A percentile compares a stretch with the other conserved stretches of the same genome.
Evolutionary conservation across 1,140 invertebrate genomes (phyloP).

Genomic region (Tetragonula clypearis): DNA sequence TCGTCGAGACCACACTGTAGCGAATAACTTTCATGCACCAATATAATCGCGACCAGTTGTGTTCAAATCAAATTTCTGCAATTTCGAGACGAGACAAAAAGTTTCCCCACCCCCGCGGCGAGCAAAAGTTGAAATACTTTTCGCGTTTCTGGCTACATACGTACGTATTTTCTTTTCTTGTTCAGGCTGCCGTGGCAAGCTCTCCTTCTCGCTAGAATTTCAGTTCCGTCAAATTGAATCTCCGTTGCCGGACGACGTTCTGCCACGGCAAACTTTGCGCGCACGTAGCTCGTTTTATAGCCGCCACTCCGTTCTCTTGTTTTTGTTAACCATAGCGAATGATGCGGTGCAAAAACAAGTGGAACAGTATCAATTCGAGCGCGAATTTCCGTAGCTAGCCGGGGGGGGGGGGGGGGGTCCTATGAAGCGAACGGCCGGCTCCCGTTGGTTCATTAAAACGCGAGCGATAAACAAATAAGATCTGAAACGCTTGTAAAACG

Average conservation of each 20-base stretch:
- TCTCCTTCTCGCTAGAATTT: neutral
- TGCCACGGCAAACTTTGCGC: neutral
- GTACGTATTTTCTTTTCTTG: neutral
- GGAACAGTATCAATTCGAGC: constrained; percentile 1
- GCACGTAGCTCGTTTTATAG: neutral
- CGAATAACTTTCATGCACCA: too few relatives aligned
- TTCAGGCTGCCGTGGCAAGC: too few relatives aligned
- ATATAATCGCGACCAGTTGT: too few relatives aligned
- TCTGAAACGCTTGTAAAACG: neutral
- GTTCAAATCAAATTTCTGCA: too few relatives aligned
- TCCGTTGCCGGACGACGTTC: neutral
- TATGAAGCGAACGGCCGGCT: neutral
- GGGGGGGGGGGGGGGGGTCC: neutral
- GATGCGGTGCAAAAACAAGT: neutral
- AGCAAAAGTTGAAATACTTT: too few relatives aligned
- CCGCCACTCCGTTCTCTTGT: neutral
- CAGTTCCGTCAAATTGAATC: constrained; percentile 3
- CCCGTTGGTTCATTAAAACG: constrained; percentile 35
- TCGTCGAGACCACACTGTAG: too few relatives aligned
- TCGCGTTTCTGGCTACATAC: too few relatives aligned
- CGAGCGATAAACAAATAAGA: neutral
- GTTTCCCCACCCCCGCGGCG: too few relatives aligned
- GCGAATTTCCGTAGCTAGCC: neutral
- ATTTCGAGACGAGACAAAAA: too few relatives aligned
- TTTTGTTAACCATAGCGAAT: neutral